These are phyloP conservation scores for Standfussiana lucernea DNA, from an alignment of 2,888 invertebrate species.

Conservation along the genomic window DNA sequence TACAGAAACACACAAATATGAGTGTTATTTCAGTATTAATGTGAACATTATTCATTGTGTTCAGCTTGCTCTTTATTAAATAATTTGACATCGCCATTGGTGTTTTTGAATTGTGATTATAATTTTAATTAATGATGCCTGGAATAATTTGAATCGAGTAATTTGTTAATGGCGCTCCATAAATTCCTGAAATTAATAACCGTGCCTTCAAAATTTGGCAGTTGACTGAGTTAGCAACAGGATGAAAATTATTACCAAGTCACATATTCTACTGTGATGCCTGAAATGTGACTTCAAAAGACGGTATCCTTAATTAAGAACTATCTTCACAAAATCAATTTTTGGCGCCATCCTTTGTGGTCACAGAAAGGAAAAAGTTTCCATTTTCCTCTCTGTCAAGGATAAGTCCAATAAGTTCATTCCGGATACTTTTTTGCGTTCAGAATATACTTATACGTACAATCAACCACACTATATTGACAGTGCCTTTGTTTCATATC, in stretches of 20 bases:
- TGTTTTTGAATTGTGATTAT: background rate
- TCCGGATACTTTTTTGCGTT: background rate
- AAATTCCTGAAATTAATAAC: constrained; percentile 8
- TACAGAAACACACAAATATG: constrained; percentile 8
- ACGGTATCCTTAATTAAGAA: background rate
- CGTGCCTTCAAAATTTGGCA: background rate
- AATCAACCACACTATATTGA: background rate
- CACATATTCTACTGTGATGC: background rate
- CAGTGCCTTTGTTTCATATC: background rate
- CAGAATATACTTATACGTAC: no score
- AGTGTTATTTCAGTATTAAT: constrained; percentile 4
- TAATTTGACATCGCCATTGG: background rate
- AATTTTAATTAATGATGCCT: constrained; percentile 9
- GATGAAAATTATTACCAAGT: background rate
- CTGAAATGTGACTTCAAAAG: background rate
- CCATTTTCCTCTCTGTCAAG: background rate
- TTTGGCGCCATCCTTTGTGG: background rate
- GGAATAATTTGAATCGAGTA: background rate
- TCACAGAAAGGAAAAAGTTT: background rate
- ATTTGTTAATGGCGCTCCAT: background rate
- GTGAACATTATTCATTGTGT: background rate
- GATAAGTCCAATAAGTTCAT: background rate
- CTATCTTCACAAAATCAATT: background rate
- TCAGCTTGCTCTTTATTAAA: background rate
- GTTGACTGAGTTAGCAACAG: background rate